Base-by-base conservation (phyloP, 2,113 vertebrate species). In the Aegotheles bennettii region DNA sequence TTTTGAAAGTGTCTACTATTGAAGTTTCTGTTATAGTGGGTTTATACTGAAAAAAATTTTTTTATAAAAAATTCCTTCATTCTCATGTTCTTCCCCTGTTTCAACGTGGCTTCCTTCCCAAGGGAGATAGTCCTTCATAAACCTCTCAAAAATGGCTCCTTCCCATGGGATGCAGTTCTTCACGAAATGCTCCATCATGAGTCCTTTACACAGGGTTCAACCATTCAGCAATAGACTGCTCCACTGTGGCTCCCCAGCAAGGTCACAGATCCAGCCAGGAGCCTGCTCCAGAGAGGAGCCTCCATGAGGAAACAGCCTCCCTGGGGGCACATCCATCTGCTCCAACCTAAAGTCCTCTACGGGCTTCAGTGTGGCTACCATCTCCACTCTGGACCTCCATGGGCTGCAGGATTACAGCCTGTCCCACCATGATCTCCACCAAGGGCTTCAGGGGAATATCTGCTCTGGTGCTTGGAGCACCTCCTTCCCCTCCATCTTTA, bases 301-400 rank as follows among this genome's bases (percentile, higher is more conserved):
- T 56, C 24, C 14, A 35, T 40, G 29, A 5, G 3, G 18, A 28
- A 12, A 36, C 42, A 47, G 16, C 12, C 38, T 67, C 23, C 42
- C n/a, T 67, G 29, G 24, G 23, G 50, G 6, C 17, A 63, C n/a
- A 47, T 33, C 29, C 42, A 43, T 18, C 29, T 85, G 14, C 24
- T 68, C 13, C 1, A 0, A 8, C 0, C 1, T 40, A 11, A 23
- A 3, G 11, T 36, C 20, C 25, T 53, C 38, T 6, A 5, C 1
- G 2, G n/a, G 31, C 43, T 77, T 29, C 53, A 36, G 10, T 48
- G 35, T 42, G 25, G 19, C 3, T 76, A 15, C 31, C 16, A 59
- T 29, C 25, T 69, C 25, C 16, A 7, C 13, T 16, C 2, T 61
- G 16, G 6, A 20, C 47, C 59, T 42, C 23, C 0, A 0, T 35